phyloP scores from a whole-genome alignment of 2,888 invertebrate genomes.

The Andrena fulva region DNA sequence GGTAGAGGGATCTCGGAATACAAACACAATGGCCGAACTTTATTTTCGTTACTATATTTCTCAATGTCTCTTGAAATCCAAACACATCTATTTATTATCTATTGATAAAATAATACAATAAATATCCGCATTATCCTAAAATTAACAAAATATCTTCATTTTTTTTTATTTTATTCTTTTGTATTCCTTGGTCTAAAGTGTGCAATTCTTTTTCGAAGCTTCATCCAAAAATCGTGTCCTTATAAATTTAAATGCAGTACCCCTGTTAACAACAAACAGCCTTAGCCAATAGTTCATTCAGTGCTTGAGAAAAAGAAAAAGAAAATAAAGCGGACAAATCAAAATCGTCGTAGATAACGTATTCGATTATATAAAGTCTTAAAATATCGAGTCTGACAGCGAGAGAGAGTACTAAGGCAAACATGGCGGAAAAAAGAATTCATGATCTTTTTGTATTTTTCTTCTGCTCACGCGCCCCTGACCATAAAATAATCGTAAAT shows the following conservation, averaged over 20 bases:
- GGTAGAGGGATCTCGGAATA: neutral
- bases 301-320: constrained; percentile 36
- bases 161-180: constrained; percentile 61
- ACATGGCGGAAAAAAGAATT: constrained; percentile 23
- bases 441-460: constrained; percentile 14
- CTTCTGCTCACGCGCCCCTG: constrained; percentile 22
- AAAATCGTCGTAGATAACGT: constrained; percentile 42
- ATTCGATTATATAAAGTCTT: constrained; percentile 56
- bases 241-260: constrained; percentile 76
- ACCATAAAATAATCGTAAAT: constrained; percentile 46
- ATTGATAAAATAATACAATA: constrained; percentile 81
- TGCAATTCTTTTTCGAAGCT: constrained; percentile 65
- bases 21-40: constrained; percentile 44
- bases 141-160: constrained; percentile 81
- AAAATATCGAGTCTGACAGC: constrained; percentile 49
- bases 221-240: constrained; percentile 68
- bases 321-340: constrained; percentile 67
- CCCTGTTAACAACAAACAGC: constrained; percentile 73
- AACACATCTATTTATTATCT: constrained; percentile 82
- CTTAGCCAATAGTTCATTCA: constrained; percentile 68
- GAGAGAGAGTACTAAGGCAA: constrained; percentile 32
- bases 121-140: constrained; percentile 80
- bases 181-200: constrained; percentile 66
- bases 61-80: constrained; percentile 78
- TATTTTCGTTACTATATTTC: constrained; percentile 69